Evolutionary conservation across 1,140 invertebrate species (phyloP).

Genomic region (Grapholita molesta): DNA sequence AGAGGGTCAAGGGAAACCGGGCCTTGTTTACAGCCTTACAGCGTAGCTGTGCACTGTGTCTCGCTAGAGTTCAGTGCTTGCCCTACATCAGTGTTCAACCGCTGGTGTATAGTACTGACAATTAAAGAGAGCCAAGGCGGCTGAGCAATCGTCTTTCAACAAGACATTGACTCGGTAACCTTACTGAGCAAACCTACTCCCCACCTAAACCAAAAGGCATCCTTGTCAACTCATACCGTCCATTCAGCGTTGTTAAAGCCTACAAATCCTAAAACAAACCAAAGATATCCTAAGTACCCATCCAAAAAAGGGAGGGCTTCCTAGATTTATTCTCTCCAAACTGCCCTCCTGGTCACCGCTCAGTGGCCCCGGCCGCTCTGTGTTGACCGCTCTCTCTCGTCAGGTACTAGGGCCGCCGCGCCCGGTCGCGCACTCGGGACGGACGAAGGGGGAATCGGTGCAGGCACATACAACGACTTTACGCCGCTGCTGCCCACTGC

Average conservation of each 20-base stretch:
- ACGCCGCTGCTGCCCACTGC: slow-evolving; percentile 55
- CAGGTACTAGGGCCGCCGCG: slow-evolving; percentile 74
- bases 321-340: background rate
- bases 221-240: background rate
- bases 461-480: slow-evolving; percentile 48
- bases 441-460: slow-evolving; percentile 68
- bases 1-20: slow-evolving; percentile 58
- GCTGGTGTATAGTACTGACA: slow-evolving; percentile 60
- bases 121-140: slow-evolving; percentile 46
- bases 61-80: slow-evolving; percentile 44
- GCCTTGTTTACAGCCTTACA: slow-evolving; percentile 35
- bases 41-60: slow-evolving; percentile 34
- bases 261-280: background rate
- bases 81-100: slow-evolving; percentile 65
- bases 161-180: slow-evolving; percentile 72
- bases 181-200: slow-evolving; percentile 24
- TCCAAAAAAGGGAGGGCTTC: background rate
- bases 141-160: slow-evolving; percentile 75
- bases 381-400: slow-evolving; percentile 56
- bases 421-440: slow-evolving; percentile 69
- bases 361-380: slow-evolving; percentile 40
- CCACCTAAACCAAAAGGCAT: background rate
- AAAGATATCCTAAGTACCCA: background rate
- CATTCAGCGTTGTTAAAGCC: too few species aligned
- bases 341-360: slow-evolving; percentile 30